These are phyloP conservation scores for human DNA, from an alignment of 2,113 vertebrate genomes.

Conservation along the genomic window GRCh38 chr5:115236001-115236500, in stretches of 20 bases:
- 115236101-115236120: background rate
- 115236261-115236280: background rate
- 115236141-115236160: background rate
- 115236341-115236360: background rate
- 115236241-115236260: background rate
- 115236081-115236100: background rate
- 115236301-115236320: background rate
- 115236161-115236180: background rate
- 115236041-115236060: background rate
- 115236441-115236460: conserved; percentile 97
- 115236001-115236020: background rate
- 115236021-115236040: background rate
- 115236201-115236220: background rate
- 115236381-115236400: conserved; percentile 93
- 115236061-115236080: background rate
- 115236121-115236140: background rate
- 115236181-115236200: background rate
- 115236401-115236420: conserved; percentile 94
- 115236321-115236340: background rate
- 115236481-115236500: conserved; percentile 99
- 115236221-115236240: background rate
- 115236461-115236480: conserved; percentile 97
- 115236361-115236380: background rate
- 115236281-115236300: conserved; percentile 7
- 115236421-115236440: conserved; percentile 98